A percentile compares a stretch with the other conserved stretches of the same genome.
phyloP scores from a whole-genome alignment of 1,140 invertebrate species.

The Nautilus pompilius region DNA sequence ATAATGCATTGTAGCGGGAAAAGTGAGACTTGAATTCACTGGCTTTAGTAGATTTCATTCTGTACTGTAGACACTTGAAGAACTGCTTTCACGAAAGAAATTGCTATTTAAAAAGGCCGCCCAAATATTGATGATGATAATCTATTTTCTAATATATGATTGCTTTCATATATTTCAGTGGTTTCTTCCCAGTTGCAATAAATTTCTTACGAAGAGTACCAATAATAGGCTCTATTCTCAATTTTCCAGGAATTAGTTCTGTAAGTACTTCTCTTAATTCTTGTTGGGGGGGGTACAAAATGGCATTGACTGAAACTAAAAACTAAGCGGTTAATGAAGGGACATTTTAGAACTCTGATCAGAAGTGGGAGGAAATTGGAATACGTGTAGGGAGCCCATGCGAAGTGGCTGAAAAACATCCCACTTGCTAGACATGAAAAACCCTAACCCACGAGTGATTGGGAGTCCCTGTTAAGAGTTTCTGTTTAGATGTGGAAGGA shows the following conservation, averaged over 20 bases:
- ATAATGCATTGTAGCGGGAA: neutral
- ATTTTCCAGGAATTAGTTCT: conserved; percentile 63
- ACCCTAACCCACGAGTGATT: too few relatives aligned
- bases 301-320: too few relatives aligned
- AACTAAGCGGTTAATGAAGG: too few relatives aligned
- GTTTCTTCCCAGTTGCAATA: conserved; percentile 68
- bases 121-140: neutral
- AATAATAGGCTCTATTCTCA: conserved; percentile 62
- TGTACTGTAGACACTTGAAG: neutral
- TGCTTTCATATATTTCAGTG: conserved; percentile 52
- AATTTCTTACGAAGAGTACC: conserved; percentile 66
- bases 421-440: neutral
- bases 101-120: neutral
- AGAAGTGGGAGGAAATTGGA: too few relatives aligned
- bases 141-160: neutral
- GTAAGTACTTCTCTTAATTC: conserved; percentile 50
- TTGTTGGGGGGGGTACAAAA: too few relatives aligned
- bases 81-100: neutral
- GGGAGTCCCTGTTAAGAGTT: too few relatives aligned
- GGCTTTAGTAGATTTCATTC: too few relatives aligned
- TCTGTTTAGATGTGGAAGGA: too few relatives aligned
- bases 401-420: neutral
- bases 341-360: too few relatives aligned
- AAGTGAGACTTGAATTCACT: too few relatives aligned
- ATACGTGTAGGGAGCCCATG: too few relatives aligned